A percentile compares a stretch with the other conserved stretches of the same genome.
These are phyloP conservation scores for Hypomecis atomaria DNA, from an alignment of 2,888 invertebrate species.

Conservation along the genomic window DNA sequence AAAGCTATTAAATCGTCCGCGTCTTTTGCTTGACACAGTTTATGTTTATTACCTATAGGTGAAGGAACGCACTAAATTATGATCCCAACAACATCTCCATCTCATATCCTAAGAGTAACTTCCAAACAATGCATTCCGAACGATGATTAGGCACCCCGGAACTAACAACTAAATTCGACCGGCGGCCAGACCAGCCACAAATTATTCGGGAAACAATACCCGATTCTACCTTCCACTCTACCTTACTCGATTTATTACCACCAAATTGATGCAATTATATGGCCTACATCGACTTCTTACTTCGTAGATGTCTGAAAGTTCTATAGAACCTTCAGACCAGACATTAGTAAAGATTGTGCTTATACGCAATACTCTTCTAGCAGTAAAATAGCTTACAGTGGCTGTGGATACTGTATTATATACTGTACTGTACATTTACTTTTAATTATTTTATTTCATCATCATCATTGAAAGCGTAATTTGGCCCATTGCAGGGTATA, in stretches of 20 bases:
- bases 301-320: neutral
- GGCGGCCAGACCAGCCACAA: constrained; percentile 9
- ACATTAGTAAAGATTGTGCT: neutral
- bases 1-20: too few relatives aligned
- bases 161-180: constrained; percentile 18
- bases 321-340: neutral
- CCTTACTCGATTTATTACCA: constrained; percentile 20
- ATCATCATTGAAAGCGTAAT: too few relatives aligned
- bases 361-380: neutral
- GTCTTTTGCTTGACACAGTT: too few relatives aligned
- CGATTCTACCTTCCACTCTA: constrained; percentile 7
- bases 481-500: too few relatives aligned
- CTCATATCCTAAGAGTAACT: neutral
- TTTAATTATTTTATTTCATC: too few relatives aligned
- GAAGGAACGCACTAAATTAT: neutral
- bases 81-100: neutral
- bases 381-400: too few relatives aligned
- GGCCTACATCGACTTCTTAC: neutral
- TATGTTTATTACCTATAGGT: neutral
- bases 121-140: constrained; percentile 7
- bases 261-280: constrained; percentile 22
- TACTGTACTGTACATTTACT: too few relatives aligned
- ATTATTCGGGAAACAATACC: constrained; percentile 19
- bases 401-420: too few relatives aligned
- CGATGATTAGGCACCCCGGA: constrained; percentile 4